Evolutionary conservation across 2,888 invertebrate genomes (phyloP), one percentile per base, ranked within the genome.

Genomic region (Polyommatus iphigenia): DNA sequence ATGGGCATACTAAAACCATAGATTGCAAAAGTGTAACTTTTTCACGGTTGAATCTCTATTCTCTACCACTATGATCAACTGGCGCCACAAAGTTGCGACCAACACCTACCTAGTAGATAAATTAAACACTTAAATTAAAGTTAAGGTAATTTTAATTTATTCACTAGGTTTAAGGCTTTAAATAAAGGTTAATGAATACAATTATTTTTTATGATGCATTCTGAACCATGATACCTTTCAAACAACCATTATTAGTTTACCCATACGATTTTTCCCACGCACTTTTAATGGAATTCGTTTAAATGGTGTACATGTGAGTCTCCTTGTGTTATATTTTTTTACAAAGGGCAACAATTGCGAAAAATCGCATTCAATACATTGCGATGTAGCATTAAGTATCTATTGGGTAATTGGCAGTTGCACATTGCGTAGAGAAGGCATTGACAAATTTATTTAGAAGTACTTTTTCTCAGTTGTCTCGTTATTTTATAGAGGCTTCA

Each of bases 281-380:
- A 67, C 5, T 67, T 67, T 29, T 24, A 67, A 67, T 67, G 67
- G 67, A 67, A 67, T 67, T 67, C 67, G 67, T 67, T 67, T 32
- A 67, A 32, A 67, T 15, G 67, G 67, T 67, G 67, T 67, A 67
- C 67, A 67, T 67, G 67, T 29, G 67, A 67, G 67, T 67, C 67
- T 67, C 67, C 67, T 67, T 67, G 67, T 67, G 29, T 67, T 67
- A 67, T 67, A 67, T 67, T 67, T 67, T 54, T 29, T 67, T 67
- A 67, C 67, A 67, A 67, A 32, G 32, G 67, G 67, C 67, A 67
- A 32, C 67, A 67, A 67, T 67, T 67, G 29, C 15, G 67, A 32
- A 67, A 67, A 67, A 67, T 29, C 20, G 32, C 67, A 67, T 67
- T 67, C 67, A 67, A 67, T 67, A 67, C 13, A 62, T 62, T 62